Conservation (phyloP, 2,888 invertebrate genomes). For the Cataglyphis cursor region DNA sequence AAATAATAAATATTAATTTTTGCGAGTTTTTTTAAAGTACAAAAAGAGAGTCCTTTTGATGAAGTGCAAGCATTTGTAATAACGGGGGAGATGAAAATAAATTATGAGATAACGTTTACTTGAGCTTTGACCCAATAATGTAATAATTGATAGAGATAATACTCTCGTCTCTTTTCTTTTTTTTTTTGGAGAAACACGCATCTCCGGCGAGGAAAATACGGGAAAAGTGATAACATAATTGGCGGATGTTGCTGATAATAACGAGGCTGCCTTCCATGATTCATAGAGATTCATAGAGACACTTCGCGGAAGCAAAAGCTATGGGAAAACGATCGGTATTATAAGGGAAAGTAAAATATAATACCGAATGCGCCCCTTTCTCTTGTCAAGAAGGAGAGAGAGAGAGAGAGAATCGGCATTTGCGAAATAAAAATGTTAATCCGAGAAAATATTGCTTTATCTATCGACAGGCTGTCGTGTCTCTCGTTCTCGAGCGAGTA, state of each 20-base stretch:
- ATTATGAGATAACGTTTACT: constrained; percentile 20
- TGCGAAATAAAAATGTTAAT: constrained; percentile 9
- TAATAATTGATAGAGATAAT: constrained; percentile 45
- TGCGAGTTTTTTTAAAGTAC: not conserved
- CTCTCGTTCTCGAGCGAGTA: not conserved
- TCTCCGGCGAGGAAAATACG: constrained; percentile 10
- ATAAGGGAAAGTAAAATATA: constrained; percentile 40
- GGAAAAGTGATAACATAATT: constrained; percentile 61
- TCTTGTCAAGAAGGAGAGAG: constrained; percentile 2
- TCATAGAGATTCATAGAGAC: constrained; percentile 55
- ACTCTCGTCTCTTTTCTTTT: not conserved
- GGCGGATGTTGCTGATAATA: constrained; percentile 51
- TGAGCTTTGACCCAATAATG: constrained; percentile 41
- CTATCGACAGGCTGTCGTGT: constrained; percentile 22
- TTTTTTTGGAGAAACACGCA: constrained; percentile 18
- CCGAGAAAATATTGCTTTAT: constrained; percentile 22
- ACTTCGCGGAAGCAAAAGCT: constrained; percentile 48
- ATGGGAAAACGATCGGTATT: constrained; percentile 46
- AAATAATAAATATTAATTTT: not conserved
- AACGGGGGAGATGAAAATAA: constrained; percentile 12
- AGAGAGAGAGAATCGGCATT: constrained; percentile 17
- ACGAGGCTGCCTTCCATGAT: constrained; percentile 42
- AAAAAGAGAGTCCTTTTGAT: constrained; percentile 9
- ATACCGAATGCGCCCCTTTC: constrained; percentile 38
- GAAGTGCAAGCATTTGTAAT: constrained; percentile 31